Base-by-base conservation (phyloP, 1,140 invertebrate genomes). In the Temnothorax nylanderi region DNA sequence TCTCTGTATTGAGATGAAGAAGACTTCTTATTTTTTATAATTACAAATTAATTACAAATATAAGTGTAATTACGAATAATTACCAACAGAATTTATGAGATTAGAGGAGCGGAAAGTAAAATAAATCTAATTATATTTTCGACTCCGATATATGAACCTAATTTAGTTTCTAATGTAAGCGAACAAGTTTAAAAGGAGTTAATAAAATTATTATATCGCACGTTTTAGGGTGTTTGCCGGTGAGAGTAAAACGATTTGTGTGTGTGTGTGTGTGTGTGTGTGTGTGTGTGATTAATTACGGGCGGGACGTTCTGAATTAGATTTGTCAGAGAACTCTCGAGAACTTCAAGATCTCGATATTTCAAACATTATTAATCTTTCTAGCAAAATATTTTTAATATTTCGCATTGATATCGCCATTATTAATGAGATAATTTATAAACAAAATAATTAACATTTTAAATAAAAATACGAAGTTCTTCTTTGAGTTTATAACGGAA, bases 221-320 rank as follows among this genome's bases (percentile, higher is more conserved):
- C 11, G 4, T 81, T 47, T 58, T 56, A 18, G 26, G 26, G 16
- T 26, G 13, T 41, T 64, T 26, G 6, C 4, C 37, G 3, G 8
- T 41, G 3, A 32, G 0, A 69, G 4, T 41, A 21, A 32, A 44
- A 18, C 41, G 13, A 37, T 58, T 69, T 71, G n/a, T n/a, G n/a
- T n/a, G n/a, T n/a, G n/a, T n/a, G n/a, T n/a, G n/a, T n/a, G n/a
- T n/a, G n/a, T n/a, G n/a, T n/a, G n/a, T n/a, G n/a, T n/a, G n/a
- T n/a, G n/a, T n/a, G n/a, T n/a, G n/a, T n/a, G n/a, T n/a, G 51
- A 81, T 81, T 81, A 56, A 58, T 71, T 71, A 1, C n/a, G 51
- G 18, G 0, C 6, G 77, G 0, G 0, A 65, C 18, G 11, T 8
- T 0, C 51, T 3, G 6, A 21, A 34, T 13, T 62, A 62, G n/a